Percentiles rank a stretch among this genome's conserved stretches.
These are phyloP conservation scores for Cyprinodon tularosa DNA, from an alignment of 2,113 vertebrate species.

Conservation along the genomic window DNA sequence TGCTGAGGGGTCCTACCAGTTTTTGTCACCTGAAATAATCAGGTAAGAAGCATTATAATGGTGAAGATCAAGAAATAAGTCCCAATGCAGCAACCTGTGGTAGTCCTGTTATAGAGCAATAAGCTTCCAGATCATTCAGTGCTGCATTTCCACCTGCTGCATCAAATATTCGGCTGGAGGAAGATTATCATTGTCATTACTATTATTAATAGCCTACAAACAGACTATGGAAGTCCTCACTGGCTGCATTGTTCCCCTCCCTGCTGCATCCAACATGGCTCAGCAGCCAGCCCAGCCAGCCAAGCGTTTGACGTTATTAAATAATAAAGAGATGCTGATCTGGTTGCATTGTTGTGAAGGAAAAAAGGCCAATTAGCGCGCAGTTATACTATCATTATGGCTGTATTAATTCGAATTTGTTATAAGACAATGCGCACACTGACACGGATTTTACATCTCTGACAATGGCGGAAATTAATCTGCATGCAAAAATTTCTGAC, in stretches of 20 bases:
- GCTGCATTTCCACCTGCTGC: constrained; percentile 64
- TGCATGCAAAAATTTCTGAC: background rate
- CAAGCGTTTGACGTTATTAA: constrained; percentile 97
- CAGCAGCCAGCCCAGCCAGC: constrained; percentile 86
- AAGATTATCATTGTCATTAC: background rate
- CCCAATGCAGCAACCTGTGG: background rate
- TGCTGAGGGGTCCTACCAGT: background rate
- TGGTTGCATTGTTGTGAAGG: constrained; percentile 86
- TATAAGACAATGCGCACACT: constrained; percentile 87
- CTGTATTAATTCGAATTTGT: constrained; percentile 95
- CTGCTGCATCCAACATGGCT: constrained; percentile 76
- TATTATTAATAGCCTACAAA: background rate
- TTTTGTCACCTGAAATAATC: background rate
- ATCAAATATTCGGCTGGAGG: background rate
- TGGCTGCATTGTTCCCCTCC: constrained; percentile 82
- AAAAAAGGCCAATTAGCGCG: constrained; percentile 92
- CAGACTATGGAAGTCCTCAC: constrained; percentile 37
- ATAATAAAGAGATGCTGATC: constrained; percentile 97
- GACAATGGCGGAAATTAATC: background rate
- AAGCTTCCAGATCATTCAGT: constrained; percentile 49
- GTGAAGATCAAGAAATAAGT: too few relatives aligned
- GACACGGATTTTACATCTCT: constrained; percentile 27
- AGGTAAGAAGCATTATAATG: too few relatives aligned
- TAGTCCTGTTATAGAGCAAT: constrained; percentile 63
- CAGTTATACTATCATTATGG: constrained; percentile 92